Percentiles rank a stretch among this genome's conserved stretches.
Conservation (phyloP, 2,888 invertebrate species). For the Perizoma affinitatum region DNA sequence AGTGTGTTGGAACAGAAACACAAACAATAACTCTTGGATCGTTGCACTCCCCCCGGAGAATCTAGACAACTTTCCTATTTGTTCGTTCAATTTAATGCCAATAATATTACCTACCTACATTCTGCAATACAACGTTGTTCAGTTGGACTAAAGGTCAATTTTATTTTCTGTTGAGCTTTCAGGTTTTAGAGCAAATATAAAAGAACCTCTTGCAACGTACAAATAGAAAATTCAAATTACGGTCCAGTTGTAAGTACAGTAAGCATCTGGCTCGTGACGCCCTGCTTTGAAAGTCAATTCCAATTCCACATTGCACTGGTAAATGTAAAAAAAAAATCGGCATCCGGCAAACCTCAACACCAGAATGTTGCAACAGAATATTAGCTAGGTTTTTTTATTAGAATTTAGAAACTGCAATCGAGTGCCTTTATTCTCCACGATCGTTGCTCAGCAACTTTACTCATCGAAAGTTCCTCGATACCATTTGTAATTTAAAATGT, state of each 20-base stretch:
- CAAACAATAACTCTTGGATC: conserved; percentile 40
- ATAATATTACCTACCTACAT: conserved; percentile 46
- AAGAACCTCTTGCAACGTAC: background rate
- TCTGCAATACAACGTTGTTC: conserved; percentile 36
- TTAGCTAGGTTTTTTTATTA: no score
- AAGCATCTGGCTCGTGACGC: conserved; percentile 30
- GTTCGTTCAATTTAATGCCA: conserved; percentile 39
- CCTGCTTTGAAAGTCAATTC: conserved; percentile 65
- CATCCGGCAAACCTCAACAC: no score
- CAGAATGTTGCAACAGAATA: no score
- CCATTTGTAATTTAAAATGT: conserved; percentile 28
- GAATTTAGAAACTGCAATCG: conserved; percentile 6
- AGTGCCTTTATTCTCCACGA: conserved; percentile 41
- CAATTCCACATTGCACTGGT: conserved; percentile 44
- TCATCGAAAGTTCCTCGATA: conserved; percentile 27
- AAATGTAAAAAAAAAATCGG: no score
- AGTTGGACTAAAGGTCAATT: conserved; percentile 32
- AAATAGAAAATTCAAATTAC: conserved; percentile 24
- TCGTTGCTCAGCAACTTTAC: conserved; percentile 10
- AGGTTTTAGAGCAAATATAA: background rate
- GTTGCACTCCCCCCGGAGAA: conserved; percentile 36
- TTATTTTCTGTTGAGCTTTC: conserved; percentile 17
- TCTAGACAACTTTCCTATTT: conserved; percentile 46
- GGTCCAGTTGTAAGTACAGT: conserved; percentile 22
- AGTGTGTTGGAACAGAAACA: conserved; percentile 21